Evolutionary conservation across 2,113 vertebrate species (phyloP).

Genomic region (Carlito syrichta): DNA sequence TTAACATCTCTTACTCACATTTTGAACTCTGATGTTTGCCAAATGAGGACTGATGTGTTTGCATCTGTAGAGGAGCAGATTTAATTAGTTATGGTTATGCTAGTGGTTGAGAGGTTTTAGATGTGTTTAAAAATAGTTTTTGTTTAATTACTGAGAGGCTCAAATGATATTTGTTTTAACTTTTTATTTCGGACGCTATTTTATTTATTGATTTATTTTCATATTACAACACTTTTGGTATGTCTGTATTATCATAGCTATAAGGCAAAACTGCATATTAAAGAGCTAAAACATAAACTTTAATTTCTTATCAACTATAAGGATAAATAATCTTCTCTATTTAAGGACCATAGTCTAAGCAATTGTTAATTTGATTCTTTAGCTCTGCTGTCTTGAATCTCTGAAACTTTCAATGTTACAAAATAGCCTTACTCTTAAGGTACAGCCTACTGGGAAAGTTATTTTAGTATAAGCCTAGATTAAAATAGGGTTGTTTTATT

Average conservation of each 20-base stretch:
- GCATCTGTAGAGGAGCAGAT: not conserved
- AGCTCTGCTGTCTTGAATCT: not conserved
- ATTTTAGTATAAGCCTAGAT: not conserved
- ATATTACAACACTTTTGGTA: not conserved
- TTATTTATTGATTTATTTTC: too few species aligned
- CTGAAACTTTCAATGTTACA: not conserved
- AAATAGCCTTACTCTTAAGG: not conserved
- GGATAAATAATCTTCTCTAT: not conserved
- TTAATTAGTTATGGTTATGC: not conserved
- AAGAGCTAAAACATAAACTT: not conserved
- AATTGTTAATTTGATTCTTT: not conserved
- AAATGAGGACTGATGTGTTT: accelerated
- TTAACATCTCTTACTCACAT: not conserved
- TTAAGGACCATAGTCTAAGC: not conserved
- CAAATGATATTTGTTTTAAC: not conserved
- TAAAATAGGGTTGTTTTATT: not conserved
- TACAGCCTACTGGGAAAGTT: not conserved
- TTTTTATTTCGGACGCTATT: not conserved
- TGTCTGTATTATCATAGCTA: not conserved
- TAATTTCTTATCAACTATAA: not conserved
- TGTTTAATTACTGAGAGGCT: not conserved
- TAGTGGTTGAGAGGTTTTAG: not conserved
- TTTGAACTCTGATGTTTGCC: not conserved
- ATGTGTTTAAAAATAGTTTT: not conserved
- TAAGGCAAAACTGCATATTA: not conserved